Evolutionary conservation across 2,888 invertebrate species (phyloP), one percentile per base, ranked within the genome.

Genomic region (Clusia tigrina): DNA sequence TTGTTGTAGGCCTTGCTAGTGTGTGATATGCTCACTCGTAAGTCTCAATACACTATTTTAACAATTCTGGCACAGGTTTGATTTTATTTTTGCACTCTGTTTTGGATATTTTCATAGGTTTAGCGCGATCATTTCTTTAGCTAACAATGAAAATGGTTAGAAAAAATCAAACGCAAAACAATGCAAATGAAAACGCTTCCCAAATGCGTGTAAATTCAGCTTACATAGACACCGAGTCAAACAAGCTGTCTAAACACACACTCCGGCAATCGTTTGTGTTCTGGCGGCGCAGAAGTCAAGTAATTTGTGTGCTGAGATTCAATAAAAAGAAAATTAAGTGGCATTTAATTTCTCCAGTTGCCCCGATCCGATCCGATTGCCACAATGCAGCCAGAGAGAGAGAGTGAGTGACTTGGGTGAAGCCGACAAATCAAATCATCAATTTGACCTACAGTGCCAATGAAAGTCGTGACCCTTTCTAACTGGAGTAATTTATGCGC

Each of bases 391-490:
- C 32, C 12, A 32, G 32, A 6, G 32, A 6, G 6, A 12, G 6
- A 17, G 5, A n/a, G 46, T n/a, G 46, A n/a, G 46, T 17, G 46
- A 12, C 3, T 23, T 10, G 51, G 5, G 25, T 2, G 15, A 12
- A 71, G 78, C 74, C 67, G 65, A 63, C 71, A 67, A 77, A 74
- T 74, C 71, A 75, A 66, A 70, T 46, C 53, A 59, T 38, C 64
- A 32, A 70, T 68, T 78, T 79, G 75, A 74, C 74, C 78, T 74
- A 70, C 71, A 69, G 69, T 71, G 73, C 73, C 76, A 76, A 72
- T 69, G 74, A 74, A 76, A 75, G 78, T 74, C 77, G 67, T 73
- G 77, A 78, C 80, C 80, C 78, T 73, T 74, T 69, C 67, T 20
- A 53, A 24, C 26, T 53, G 56, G 26, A 53, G 24, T 60, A 38